Conservation (phyloP, 2,888 invertebrate genomes). For the Amphiduros pacificus region DNA sequence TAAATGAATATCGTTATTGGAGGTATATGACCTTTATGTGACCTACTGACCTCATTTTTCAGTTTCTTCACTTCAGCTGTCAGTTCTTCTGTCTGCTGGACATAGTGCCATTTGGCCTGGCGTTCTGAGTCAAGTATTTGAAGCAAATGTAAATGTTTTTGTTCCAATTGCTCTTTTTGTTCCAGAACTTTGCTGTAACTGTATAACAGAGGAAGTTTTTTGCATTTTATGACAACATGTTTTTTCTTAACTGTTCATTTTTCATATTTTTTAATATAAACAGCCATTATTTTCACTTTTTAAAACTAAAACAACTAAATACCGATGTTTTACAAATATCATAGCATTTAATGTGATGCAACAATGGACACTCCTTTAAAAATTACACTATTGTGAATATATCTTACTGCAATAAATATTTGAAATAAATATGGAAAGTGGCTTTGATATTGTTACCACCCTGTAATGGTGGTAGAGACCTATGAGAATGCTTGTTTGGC, state of each 20-base stretch:
- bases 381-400: too few species aligned
- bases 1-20: too few species aligned
- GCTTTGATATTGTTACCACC: too few species aligned
- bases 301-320: background rate
- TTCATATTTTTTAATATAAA: background rate
- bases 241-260: too few species aligned
- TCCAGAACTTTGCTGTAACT: slow-evolving; percentile 87
- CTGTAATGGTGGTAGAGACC: too few species aligned
- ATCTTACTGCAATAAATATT: too few species aligned
- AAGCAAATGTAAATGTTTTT: slow-evolving; percentile 85
- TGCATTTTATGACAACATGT: too few species aligned
- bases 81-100: slow-evolving; percentile 89
- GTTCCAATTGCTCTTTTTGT: slow-evolving; percentile 88
- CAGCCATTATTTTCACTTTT: background rate
- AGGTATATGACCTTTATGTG: too few species aligned
- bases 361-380: too few species aligned
- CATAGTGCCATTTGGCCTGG: slow-evolving; percentile 91
- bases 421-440: too few species aligned
- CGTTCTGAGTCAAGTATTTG: slow-evolving; percentile 86
- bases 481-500: too few species aligned
- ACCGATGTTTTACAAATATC: background rate
- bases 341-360: background rate
- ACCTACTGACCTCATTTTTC: slow-evolving; percentile 74
- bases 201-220: slow-evolving; percentile 44
- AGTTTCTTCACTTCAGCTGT: slow-evolving; percentile 85